Conservation (phyloP, 2,888 invertebrate species). For the Neoascia interrupta region DNA sequence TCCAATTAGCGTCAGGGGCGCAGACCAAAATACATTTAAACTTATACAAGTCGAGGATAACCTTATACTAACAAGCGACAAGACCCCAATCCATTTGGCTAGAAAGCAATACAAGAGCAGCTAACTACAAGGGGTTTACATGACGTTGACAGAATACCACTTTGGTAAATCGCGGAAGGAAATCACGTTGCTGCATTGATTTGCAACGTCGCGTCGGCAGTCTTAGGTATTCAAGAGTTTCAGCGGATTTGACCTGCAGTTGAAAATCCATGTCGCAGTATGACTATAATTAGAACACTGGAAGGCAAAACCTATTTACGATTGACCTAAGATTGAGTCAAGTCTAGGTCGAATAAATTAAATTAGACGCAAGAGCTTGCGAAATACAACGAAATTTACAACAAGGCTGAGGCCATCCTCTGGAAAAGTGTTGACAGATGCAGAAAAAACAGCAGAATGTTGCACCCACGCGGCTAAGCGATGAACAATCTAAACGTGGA, state of each 20-base stretch:
- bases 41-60: neutral
- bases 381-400: too few species aligned
- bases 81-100: slow-evolving; percentile 29
- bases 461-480: too few species aligned
- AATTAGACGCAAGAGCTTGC: too few species aligned
- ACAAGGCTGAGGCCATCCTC: too few species aligned
- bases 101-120: slow-evolving; percentile 13
- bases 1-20: slow-evolving; percentile 43
- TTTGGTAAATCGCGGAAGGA: too few species aligned
- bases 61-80: neutral
- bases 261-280: neutral
- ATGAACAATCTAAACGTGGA: too few species aligned
- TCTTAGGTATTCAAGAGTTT: slow-evolving; percentile 25
- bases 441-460: too few species aligned
- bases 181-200: slow-evolving; percentile 19
- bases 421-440: neutral
- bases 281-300: slow-evolving; percentile 29
- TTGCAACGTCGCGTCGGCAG: slow-evolving; percentile 33
- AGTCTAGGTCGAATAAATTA: slow-evolving; percentile 13
- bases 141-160: too few species aligned
- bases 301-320: slow-evolving; percentile 25
- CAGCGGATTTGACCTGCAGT: slow-evolving; percentile 12
- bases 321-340: slow-evolving; percentile 26
- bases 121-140: too few species aligned
- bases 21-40: slow-evolving; percentile 40